These are phyloP conservation scores for Cydia amplana DNA, from an alignment of 1,140 invertebrate species.

Conservation along the genomic window DNA sequence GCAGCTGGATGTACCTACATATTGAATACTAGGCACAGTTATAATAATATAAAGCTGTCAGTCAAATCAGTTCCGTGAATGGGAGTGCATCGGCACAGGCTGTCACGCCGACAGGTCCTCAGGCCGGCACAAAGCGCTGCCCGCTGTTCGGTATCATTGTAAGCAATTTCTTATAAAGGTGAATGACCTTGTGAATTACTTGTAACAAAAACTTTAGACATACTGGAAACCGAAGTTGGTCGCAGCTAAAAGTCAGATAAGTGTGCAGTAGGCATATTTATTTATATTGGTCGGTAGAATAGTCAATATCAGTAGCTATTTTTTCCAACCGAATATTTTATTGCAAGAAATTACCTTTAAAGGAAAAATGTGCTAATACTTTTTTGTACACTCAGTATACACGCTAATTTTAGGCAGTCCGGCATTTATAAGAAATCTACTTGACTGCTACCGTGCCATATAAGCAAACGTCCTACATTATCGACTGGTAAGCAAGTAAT, in stretches of 20 bases:
- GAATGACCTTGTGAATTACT: constrained; percentile 18
- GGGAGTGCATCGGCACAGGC: constrained; percentile 23
- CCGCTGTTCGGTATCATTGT: background rate
- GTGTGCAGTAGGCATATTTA: background rate
- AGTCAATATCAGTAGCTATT: no score
- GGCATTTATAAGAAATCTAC: constrained; percentile 3
- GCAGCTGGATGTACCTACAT: background rate
- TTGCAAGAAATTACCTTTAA: no score
- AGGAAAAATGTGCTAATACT: no score
- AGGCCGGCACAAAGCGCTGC: background rate
- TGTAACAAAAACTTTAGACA: background rate
- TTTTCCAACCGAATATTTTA: no score
- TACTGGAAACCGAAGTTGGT: background rate
- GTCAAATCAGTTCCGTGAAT: constrained; percentile 7
- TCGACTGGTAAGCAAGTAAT: constrained; percentile 33
- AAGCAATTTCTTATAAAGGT: constrained; percentile 24
- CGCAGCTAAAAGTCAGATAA: background rate
- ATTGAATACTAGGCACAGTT: constrained; percentile 17
- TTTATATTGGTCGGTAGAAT: background rate
- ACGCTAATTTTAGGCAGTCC: background rate
- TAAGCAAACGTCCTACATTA: constrained; percentile 21
- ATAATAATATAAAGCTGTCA: constrained; percentile 20
- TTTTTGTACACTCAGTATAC: background rate
- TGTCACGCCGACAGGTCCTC: constrained; percentile 26
- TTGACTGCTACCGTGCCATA: background rate